These are phyloP conservation scores for Caerostris darwini DNA, from an alignment of 1,140 invertebrate species.

Conservation along the genomic window DNA sequence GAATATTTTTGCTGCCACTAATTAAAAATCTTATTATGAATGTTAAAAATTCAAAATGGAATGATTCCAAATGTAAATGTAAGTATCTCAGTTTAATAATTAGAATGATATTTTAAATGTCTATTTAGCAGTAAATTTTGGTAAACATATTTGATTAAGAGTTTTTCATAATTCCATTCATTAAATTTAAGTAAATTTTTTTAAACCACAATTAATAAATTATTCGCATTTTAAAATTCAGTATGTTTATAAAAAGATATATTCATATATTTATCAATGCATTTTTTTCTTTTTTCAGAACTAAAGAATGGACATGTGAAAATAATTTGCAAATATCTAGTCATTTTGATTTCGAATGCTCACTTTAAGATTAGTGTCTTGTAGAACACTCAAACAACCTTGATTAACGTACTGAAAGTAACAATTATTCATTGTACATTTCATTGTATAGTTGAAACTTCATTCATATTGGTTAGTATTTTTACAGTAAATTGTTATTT, in stretches of 20 bases:
- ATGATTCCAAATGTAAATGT: not conserved
- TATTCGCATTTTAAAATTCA: not conserved
- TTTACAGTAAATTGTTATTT: not conserved
- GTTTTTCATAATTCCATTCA: too few relatives aligned
- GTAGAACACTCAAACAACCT: constrained; percentile 78
- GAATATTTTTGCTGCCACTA: not conserved
- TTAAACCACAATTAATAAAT: too few relatives aligned
- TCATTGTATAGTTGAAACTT: not conserved
- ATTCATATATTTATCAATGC: not conserved
- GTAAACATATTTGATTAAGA: too few relatives aligned
- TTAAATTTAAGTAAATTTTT: too few relatives aligned
- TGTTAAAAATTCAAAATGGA: not conserved
- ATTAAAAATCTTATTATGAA: too few relatives aligned
- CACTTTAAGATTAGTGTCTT: constrained; percentile 77
- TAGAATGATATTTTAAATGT: too few relatives aligned
- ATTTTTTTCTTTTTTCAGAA: constrained; percentile 13
- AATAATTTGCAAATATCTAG: constrained; percentile 8
- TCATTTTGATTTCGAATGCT: constrained; percentile 77
- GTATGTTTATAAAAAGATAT: not conserved
- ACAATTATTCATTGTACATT: not conserved
- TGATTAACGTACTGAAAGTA: constrained; percentile 26
- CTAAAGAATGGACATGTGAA: not conserved
- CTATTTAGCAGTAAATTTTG: too few relatives aligned
- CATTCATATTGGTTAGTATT: constrained; percentile 18
- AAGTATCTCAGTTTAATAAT: not conserved